Conservation (phyloP, 2,888 invertebrate genomes). For the Phania funesta region DNA sequence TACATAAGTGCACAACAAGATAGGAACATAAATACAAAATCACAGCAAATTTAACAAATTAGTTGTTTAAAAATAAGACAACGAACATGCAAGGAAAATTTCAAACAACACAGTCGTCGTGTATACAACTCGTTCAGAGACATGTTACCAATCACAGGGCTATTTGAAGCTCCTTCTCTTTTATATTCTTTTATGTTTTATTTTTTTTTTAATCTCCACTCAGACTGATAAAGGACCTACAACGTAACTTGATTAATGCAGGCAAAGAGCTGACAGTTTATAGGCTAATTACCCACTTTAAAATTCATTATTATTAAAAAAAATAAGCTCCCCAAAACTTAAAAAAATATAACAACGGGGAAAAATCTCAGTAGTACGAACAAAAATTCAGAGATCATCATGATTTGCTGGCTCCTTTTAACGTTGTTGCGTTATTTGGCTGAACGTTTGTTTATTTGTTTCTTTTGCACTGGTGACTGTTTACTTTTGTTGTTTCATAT, state of each 20-base stretch:
- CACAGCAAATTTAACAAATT: constrained; percentile 68
- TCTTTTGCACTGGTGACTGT: neutral
- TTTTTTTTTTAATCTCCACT: constrained; percentile 1
- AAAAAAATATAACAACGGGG: neutral
- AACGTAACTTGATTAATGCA: constrained; percentile 68
- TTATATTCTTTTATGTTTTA: neutral
- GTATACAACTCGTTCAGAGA: constrained; percentile 18
- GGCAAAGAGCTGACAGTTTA: constrained; percentile 70
- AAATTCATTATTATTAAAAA: constrained; percentile 60
- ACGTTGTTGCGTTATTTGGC: neutral
- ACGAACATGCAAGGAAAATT: constrained; percentile 49
- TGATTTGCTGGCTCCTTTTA: constrained; percentile 9
- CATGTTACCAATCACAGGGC: constrained; percentile 49
- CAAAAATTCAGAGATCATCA: constrained; percentile 35
- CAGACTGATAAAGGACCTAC: constrained; percentile 53
- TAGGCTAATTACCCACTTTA: constrained; percentile 71
- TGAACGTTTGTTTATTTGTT: neutral
- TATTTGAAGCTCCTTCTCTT: neutral
- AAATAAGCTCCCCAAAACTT: neutral
- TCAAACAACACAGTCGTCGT: constrained; percentile 13
- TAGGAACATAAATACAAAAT: constrained; percentile 67
- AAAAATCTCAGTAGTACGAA: constrained; percentile 22
- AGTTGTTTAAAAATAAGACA: constrained; percentile 59
- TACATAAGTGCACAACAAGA: neutral
- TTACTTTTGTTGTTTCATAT: constrained; percentile 1